Evolutionary conservation across 1,140 invertebrate genomes (phyloP).

Genomic region (Solenopsis invicta): DNA sequence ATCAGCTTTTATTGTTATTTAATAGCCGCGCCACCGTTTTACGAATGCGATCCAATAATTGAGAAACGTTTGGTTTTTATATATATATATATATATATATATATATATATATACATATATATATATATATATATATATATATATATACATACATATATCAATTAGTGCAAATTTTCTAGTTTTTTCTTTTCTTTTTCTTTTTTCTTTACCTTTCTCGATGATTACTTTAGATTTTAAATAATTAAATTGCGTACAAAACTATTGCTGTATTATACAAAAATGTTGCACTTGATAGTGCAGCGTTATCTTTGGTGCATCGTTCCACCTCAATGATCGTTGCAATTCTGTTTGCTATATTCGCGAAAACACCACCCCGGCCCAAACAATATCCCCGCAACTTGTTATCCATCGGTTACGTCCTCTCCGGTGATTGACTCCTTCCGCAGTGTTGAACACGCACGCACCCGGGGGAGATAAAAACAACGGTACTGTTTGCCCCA

Average conservation of each 20-base stretch:
- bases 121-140: too few species aligned
- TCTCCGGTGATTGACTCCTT: conserved; percentile 7
- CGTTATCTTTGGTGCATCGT: background rate
- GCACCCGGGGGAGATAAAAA: conserved; percentile 3
- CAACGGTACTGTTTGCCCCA: conserved; percentile 31
- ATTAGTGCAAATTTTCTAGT: background rate
- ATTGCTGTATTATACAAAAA: conserved; percentile 1
- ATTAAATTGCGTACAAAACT: background rate
- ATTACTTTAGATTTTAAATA: background rate
- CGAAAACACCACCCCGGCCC: conserved; percentile 18
- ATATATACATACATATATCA: background rate
- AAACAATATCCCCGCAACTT: background rate
- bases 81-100: too few species aligned
- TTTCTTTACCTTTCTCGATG: background rate
- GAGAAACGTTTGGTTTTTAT: background rate
- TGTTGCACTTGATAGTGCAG: background rate
- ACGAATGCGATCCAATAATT: conserved; percentile 19
- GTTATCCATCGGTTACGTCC: conserved; percentile 22
- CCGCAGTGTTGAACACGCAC: background rate
- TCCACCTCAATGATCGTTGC: background rate
- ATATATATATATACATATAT: background rate
- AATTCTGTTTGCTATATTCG: background rate
- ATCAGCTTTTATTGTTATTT: conserved; percentile 41
- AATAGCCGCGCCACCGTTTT: conserved; percentile 4
- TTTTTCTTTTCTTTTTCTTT: background rate